phyloP scores from a whole-genome alignment of 2,113 vertebrate genomes.

The Cyphomyrus plagiostoma region DNA sequence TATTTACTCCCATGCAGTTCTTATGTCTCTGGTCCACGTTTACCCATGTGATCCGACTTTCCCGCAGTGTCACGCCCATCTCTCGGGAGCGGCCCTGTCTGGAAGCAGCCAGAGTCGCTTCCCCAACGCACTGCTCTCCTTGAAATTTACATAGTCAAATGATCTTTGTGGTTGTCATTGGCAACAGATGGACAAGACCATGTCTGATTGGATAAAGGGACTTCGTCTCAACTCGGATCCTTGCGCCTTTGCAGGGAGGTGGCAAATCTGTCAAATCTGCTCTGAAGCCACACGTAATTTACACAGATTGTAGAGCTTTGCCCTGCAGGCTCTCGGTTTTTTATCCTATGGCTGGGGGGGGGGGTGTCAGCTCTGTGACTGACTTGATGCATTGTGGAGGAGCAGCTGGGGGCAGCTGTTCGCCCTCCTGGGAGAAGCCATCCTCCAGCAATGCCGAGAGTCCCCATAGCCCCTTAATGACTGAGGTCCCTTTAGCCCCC shows the following conservation, averaged over 20 bases:
- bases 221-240: background rate
- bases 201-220: constrained; percentile 4
- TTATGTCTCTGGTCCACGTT: background rate
- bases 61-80: background rate
- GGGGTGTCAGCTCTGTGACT: background rate
- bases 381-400: background rate
- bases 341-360: background rate
- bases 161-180: constrained; percentile 17
- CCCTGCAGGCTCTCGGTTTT: background rate
- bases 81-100: background rate
- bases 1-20: background rate
- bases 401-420: background rate
- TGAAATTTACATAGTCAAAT: constrained; percentile 17
- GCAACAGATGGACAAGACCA: constrained; percentile 13
- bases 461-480: background rate
- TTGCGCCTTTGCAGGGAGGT: background rate
- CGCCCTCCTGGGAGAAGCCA: background rate
- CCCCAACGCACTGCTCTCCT: background rate
- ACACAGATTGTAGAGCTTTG: background rate
- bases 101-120: background rate
- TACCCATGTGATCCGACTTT: background rate
- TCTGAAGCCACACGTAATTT: background rate
- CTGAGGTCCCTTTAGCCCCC: background rate
- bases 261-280: background rate
- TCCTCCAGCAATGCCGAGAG: background rate